Conservation (phyloP, 2,888 invertebrate species). For the Fabriciana adippe region DNA sequence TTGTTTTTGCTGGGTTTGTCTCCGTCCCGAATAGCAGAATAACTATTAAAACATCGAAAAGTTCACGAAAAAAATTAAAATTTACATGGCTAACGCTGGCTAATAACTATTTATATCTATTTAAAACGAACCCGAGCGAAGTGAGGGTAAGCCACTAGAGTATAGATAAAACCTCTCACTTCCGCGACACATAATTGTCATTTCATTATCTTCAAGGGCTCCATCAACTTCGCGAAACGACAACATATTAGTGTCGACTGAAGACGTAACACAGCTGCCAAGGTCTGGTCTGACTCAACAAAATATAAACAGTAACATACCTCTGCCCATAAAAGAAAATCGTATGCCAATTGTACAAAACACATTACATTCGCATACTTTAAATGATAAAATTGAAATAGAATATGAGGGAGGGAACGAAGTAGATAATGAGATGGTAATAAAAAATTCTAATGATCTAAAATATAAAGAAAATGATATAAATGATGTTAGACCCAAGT, state of each 20-base stretch:
- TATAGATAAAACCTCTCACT: too few species aligned
- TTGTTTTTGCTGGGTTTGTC: too few species aligned
- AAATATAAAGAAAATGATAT: neutral
- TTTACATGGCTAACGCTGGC: too few species aligned
- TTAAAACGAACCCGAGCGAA: too few species aligned
- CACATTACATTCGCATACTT: neutral
- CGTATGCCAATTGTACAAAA: neutral
- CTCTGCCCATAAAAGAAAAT: constrained; percentile 8
- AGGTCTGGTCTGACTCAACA: neutral
- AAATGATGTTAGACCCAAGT: neutral
- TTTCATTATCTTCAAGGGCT: neutral
- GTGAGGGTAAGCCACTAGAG: too few species aligned
- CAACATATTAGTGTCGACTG: neutral
- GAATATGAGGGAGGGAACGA: neutral
- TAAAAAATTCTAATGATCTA: neutral
- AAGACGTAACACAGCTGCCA: neutral
- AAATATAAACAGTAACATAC: neutral
- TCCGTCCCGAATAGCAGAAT: too few species aligned
- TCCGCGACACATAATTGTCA: too few species aligned
- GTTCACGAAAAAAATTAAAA: too few species aligned
- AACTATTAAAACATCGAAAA: too few species aligned
- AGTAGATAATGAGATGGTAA: neutral
- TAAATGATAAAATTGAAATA: neutral
- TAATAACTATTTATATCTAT: too few species aligned
- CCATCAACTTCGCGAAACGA: neutral